Base-by-base conservation (phyloP, 2,113 vertebrate species). In the Labeo catla region DNA sequence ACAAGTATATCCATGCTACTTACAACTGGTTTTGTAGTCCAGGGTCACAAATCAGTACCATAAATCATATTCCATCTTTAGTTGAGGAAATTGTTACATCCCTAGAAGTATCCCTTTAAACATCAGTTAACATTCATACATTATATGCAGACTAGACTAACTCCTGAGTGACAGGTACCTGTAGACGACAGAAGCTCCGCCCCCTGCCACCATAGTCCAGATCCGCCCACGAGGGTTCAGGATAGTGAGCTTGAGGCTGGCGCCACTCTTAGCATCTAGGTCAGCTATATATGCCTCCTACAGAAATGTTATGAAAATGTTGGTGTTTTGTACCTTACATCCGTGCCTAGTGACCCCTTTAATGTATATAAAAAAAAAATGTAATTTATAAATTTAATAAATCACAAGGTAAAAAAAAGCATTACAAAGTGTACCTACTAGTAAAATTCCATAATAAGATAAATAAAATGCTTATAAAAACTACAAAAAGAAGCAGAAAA, bases 201-300 rank as follows among this genome's bases (percentile, higher is more conserved):
- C 98, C 1, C 98, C 98, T 3, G 98, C 98, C 92, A 99, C 98
- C 98, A 99, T 99, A 88, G 98, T 99, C 98, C 98, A 99, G 92
- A 99, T 99, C 82, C 98, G 93, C 72, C 98, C 98, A 36, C 94
- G 95, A 43, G 98, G 98, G 91, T 99, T 99, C 76, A 99, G 95
- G 85, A 99, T 94, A 0, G 98, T 99, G 11, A 99, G 93, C 84
- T 99, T 99, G 84, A 99, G 93, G 92, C 98, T 99, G 74, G 98
- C 98, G 2, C 98, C 98, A 0, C 98, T 99, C 93, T 99, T 99
- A 36, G 98, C 97, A 79, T 99, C 98, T 83, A 99, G 94, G 85
- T 99, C 98, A 3, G 98, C 97, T 15, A 99, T 99, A 90, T 99
- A 99, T 77, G 98, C 98, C 90, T 99, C 98, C 98, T 99, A 91